phyloP scores from a whole-genome alignment of 2,888 invertebrate species.

The Eupithecia tripunctaria region DNA sequence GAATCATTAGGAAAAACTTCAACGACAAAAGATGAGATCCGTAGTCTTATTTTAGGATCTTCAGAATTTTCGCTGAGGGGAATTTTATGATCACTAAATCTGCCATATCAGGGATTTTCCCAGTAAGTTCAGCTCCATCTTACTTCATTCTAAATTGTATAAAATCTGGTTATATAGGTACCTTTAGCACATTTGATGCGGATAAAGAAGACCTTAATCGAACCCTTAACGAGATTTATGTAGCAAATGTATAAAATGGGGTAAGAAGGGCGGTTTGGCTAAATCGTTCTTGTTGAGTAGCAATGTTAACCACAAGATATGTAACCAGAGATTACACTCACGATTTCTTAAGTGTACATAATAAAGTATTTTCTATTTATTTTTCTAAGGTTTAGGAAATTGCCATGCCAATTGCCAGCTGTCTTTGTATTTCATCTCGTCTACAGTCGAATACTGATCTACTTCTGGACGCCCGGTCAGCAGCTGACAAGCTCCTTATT shows the following conservation, averaged over 20 bases:
- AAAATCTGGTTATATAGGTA: constrained; percentile 49
- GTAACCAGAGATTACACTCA: constrained; percentile 1
- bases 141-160: constrained; percentile 48
- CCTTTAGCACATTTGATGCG: constrained; percentile 61
- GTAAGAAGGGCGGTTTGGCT: constrained; percentile 68
- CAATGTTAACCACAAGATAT: constrained; percentile 19
- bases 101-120: constrained; percentile 30
- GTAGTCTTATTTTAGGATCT: constrained; percentile 8
- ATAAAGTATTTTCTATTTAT: too few species aligned
- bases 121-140: constrained; percentile 32
- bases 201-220: constrained; percentile 62
- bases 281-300: constrained; percentile 68
- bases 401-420: background rate
- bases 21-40: constrained; percentile 18
- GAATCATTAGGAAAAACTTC: constrained; percentile 17
- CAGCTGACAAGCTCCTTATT: too few species aligned
- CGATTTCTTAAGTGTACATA: background rate
- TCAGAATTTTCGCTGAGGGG: constrained; percentile 20
- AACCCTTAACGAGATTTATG: constrained; percentile 69
- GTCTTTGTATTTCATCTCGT: too few species aligned
- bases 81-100: constrained; percentile 32
- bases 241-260: constrained; percentile 66
- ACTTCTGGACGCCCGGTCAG: too few species aligned
- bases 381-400: background rate
- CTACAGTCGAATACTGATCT: too few species aligned